phyloP scores from a whole-genome alignment of 2,113 vertebrate genomes.

The Lasiurus borealis region DNA sequence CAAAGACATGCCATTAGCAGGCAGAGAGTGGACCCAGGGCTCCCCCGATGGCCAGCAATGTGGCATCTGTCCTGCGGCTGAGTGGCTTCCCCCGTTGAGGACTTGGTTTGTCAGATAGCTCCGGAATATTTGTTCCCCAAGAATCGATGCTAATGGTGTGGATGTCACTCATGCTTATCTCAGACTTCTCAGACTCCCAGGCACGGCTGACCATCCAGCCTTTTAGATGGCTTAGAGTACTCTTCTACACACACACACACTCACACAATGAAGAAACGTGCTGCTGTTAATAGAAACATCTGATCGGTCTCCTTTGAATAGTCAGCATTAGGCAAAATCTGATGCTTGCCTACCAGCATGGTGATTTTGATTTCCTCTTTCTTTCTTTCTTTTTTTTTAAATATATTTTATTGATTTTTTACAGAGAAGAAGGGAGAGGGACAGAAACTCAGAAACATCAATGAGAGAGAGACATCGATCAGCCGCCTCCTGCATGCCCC shows the following conservation, averaged over 20 bases:
- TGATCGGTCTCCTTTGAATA: slow-evolving; percentile 39
- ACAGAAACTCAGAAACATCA: too few species aligned
- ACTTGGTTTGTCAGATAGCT: background rate
- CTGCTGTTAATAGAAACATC: slow-evolving; percentile 5
- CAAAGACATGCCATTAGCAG: slow-evolving; percentile 45
- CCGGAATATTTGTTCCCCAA: slow-evolving; percentile 31
- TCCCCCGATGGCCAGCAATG: background rate
- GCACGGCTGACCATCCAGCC: background rate
- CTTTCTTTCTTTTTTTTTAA: too few species aligned
- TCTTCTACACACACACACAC: background rate
- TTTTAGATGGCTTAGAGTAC: slow-evolving; percentile 38
- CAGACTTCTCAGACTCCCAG: slow-evolving; percentile 37
- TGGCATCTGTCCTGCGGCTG: background rate
- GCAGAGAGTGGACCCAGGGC: background rate
- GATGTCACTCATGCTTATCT: background rate
- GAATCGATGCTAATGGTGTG: background rate
- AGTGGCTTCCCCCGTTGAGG: slow-evolving; percentile 21
- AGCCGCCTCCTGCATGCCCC: too few species aligned
- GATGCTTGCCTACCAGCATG: background rate
- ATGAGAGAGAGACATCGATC: too few species aligned
- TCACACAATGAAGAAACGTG: background rate
- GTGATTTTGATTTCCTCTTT: slow-evolving; percentile 49
- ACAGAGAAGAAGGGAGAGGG: too few species aligned
- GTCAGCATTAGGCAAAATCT: background rate
- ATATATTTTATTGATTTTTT: too few species aligned